These are phyloP conservation scores for Tetramorium bicarinatum DNA, from an alignment of 2,888 invertebrate species.

Conservation along the genomic window DNA sequence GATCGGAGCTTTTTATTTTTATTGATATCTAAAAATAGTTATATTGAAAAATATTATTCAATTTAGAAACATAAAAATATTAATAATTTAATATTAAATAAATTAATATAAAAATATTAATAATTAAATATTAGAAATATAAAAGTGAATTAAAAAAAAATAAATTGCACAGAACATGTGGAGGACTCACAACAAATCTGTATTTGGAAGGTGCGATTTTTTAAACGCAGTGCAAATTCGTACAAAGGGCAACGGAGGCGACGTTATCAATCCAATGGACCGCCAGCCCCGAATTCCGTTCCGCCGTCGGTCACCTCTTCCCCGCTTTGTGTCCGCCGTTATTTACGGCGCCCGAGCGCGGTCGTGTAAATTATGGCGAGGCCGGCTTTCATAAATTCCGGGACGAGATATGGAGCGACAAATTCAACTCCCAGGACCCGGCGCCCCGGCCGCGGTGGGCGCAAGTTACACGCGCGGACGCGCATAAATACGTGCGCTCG, in stretches of 20 bases:
- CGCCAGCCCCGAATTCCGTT: slow-evolving; percentile 66
- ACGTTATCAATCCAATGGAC: slow-evolving; percentile 69
- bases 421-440: slow-evolving; percentile 80
- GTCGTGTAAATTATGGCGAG: slow-evolving; percentile 80
- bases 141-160: background rate
- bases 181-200: background rate
- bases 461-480: slow-evolving; percentile 56
- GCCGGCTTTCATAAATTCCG: slow-evolving; percentile 81
- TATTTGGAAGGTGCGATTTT: background rate
- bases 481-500: slow-evolving; percentile 46
- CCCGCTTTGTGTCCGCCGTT: slow-evolving; percentile 76
- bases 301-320: slow-evolving; percentile 62
- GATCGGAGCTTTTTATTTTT: too few relatives aligned
- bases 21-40: background rate
- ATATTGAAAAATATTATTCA: background rate
- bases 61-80: too few relatives aligned
- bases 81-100: too few relatives aligned
- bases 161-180: background rate
- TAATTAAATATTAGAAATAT: too few relatives aligned
- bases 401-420: slow-evolving; percentile 83
- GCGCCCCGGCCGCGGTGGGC: slow-evolving; percentile 69
- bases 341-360: slow-evolving; percentile 76
- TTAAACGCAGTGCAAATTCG: background rate
- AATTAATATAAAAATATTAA: too few relatives aligned
- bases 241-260: slow-evolving; percentile 38